Evolutionary conservation across 2,113 vertebrate genomes (phyloP).

Genomic region (Arenaria interpres): DNA sequence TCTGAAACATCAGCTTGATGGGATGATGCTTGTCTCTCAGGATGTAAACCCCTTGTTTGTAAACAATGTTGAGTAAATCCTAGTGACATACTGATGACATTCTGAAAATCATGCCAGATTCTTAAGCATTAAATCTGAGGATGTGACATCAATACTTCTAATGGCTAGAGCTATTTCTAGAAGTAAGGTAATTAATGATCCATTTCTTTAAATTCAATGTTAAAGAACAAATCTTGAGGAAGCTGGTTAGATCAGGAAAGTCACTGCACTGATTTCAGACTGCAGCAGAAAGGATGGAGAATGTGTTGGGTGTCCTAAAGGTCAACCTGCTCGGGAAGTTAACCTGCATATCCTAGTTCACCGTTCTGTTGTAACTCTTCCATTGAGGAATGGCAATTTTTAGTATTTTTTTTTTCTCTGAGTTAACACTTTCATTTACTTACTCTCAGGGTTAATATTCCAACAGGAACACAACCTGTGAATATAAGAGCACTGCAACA

Average conservation of each 20-base stretch:
- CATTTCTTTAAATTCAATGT: neutral
- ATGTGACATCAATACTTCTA: neutral
- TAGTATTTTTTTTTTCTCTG: neutral
- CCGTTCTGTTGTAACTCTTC: neutral
- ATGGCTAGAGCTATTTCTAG: neutral
- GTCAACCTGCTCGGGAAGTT: neutral
- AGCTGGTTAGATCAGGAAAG: neutral
- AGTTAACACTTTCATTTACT: neutral
- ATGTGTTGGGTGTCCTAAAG: neutral
- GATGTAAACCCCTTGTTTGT: neutral
- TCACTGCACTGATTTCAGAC: neutral
- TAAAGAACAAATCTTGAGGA: neutral
- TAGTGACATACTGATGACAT: neutral
- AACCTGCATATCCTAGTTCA: neutral
- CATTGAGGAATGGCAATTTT: neutral
- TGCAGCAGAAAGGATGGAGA: neutral
- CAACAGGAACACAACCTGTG: neutral
- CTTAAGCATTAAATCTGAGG: neutral
- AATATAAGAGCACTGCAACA: neutral
- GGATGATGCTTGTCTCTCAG: neutral
- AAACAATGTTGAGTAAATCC: neutral
- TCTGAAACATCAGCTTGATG: neutral
- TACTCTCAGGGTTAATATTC: neutral
- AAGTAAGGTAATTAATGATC: neutral
- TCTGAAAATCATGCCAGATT: neutral